These are phyloP conservation scores for Alentia gelatinosa DNA, from an alignment of 2,888 invertebrate species.

Conservation along the genomic window DNA sequence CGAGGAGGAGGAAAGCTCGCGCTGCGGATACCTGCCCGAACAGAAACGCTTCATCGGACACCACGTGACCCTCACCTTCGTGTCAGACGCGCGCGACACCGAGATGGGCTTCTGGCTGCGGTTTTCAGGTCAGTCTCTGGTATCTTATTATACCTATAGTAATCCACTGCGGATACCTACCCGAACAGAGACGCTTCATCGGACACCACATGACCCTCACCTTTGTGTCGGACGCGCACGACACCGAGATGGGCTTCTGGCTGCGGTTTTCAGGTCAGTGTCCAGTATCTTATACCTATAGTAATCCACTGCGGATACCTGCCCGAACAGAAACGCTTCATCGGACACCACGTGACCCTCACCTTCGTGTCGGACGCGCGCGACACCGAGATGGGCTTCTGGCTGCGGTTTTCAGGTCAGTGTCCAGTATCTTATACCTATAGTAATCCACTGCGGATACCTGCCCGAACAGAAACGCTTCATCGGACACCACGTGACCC, in stretches of 20 bases:
- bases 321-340: conserved; percentile 55
- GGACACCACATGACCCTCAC: conserved; percentile 52
- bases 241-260: conserved; percentile 65
- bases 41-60: conserved; percentile 46
- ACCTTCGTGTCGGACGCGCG: conserved; percentile 59
- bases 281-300: neutral
- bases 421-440: neutral
- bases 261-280: conserved; percentile 56
- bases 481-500: conserved; percentile 40
- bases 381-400: conserved; percentile 64
- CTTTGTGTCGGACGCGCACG: conserved; percentile 59
- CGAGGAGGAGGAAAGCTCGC: neutral
- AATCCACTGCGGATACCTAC: neutral
- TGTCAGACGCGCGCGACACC: conserved; percentile 58
- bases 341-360: conserved; percentile 46
- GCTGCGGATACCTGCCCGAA: conserved; percentile 62
- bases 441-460: neutral
- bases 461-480: conserved; percentile 57
- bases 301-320: conserved; percentile 58
- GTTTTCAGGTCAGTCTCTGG: conserved; percentile 50
- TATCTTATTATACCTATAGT: neutral
- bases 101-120: conserved; percentile 64
- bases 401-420: conserved; percentile 59
- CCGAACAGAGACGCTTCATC: neutral
- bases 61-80: conserved; percentile 56